A percentile compares a stretch with the other conserved stretches of the same genome.
phyloP scores from a whole-genome alignment of 1,140 invertebrate genomes.

The Marisa cornuarietis region DNA sequence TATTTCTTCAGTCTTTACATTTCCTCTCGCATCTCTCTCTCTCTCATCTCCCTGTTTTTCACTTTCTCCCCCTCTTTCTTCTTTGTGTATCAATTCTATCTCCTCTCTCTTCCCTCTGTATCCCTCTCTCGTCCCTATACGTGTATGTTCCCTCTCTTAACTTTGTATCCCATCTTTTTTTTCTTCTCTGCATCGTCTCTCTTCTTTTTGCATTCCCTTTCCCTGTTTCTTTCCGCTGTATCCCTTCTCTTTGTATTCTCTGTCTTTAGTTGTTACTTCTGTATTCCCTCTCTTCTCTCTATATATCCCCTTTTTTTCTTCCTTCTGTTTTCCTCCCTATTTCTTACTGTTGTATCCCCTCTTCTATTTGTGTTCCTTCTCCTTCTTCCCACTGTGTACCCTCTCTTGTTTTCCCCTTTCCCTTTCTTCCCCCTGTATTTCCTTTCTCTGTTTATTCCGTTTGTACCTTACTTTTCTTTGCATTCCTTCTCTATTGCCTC shows the following conservation, averaged over 20 bases:
- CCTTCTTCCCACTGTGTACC: not conserved
- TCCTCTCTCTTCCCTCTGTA: not conserved
- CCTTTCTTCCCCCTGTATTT: not conserved
- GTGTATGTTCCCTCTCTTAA: not conserved
- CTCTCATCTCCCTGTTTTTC: not conserved
- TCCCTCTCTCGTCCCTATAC: too few relatives aligned
- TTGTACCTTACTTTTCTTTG: not conserved
- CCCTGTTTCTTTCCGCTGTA: not conserved
- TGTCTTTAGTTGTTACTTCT: not conserved
- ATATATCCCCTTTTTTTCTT: too few relatives aligned
- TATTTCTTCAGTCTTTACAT: not conserved
- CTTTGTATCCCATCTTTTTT: not conserved
- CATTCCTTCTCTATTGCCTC: not conserved
- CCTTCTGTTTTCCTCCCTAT: too few relatives aligned
- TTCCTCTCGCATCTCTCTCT: not conserved
- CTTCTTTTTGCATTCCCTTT: not conserved
- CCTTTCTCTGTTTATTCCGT: not conserved
- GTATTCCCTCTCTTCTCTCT: not conserved
- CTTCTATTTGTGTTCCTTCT: not conserved
- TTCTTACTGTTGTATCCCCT: not conserved
- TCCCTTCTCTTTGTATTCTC: not conserved
- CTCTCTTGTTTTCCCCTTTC: not conserved
- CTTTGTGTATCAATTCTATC: not conserved
- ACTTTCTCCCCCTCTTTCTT: not conserved
- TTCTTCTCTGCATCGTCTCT: not conserved